These are phyloP conservation scores for Rhabditoides inermis DNA, from an alignment of 2,888 invertebrate genomes.

Conservation along the genomic window DNA sequence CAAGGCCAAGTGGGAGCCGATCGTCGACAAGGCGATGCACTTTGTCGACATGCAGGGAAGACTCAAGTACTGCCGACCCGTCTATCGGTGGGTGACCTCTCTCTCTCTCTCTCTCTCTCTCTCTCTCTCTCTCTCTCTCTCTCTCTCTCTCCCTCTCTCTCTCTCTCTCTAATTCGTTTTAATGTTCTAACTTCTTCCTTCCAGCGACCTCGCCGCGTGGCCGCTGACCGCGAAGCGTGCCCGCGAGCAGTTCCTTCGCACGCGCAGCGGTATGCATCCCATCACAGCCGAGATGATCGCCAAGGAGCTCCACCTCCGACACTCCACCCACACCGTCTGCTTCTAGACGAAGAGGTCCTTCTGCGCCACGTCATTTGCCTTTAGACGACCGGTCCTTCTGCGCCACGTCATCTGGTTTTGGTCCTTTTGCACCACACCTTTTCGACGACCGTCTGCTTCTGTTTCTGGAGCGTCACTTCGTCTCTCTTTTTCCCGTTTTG, in stretches of 20 bases:
- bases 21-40: constrained; percentile 64
- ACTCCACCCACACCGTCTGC: too few species aligned
- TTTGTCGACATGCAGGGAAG: constrained; percentile 78
- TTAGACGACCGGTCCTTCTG: too few species aligned
- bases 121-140: constrained; percentile 2
- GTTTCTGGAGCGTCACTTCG: too few species aligned
- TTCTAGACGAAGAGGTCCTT: too few species aligned
- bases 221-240: constrained; percentile 21
- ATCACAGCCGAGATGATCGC: constrained; percentile 41
- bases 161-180: not conserved
- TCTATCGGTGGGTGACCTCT: constrained; percentile 62
- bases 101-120: constrained; percentile 1
- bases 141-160: not conserved
- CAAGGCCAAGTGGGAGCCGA: constrained; percentile 65
- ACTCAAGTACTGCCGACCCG: constrained; percentile 80
- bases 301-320: constrained; percentile 33
- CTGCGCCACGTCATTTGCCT: too few species aligned
- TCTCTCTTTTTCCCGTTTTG: too few species aligned
- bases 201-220: constrained; percentile 32
- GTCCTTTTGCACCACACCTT: too few species aligned
- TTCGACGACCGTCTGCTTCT: too few species aligned
- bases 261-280: constrained; percentile 28
- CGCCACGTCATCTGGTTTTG: too few species aligned
- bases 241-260: constrained; percentile 25
- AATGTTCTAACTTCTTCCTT: not conserved